These are phyloP conservation scores for Achlya flavicornis DNA, from an alignment of 2,888 invertebrate species.

Conservation along the genomic window DNA sequence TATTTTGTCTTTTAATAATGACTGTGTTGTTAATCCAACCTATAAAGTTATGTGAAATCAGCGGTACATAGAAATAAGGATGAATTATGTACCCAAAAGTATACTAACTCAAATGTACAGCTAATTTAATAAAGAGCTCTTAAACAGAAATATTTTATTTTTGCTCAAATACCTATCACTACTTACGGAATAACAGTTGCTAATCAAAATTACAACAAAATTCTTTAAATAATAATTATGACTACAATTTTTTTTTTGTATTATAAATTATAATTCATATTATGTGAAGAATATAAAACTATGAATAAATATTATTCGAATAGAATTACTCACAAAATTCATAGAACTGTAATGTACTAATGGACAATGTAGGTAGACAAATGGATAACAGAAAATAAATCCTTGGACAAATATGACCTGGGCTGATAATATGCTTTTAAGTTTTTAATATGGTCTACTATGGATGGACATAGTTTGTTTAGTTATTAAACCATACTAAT, in stretches of 20 bases:
- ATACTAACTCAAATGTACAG: slow-evolving; percentile 85
- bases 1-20: slow-evolving; percentile 81
- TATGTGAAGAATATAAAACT: background rate
- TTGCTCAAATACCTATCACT: slow-evolving; percentile 25
- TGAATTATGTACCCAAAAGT: slow-evolving; percentile 82
- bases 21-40: slow-evolving; percentile 76
- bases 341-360: background rate
- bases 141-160: slow-evolving; percentile 54
- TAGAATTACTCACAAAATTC: background rate
- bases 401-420: background rate
- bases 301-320: background rate
- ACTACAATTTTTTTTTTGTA: background rate
- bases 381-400: background rate
- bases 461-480: background rate
- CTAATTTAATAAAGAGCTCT: slow-evolving; percentile 83
- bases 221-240: slow-evolving; percentile 24
- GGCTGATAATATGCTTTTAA: no score
- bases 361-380: slow-evolving; percentile 2
- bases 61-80: slow-evolving; percentile 78
- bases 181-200: slow-evolving; percentile 17
- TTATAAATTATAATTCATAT: background rate
- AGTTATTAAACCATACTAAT: background rate
- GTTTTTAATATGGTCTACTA: no score
- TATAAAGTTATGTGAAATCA: slow-evolving; percentile 66
- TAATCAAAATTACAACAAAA: background rate